Base-by-base conservation (phyloP, 2,113 vertebrate species). In the Anguilla japonica region DNA sequence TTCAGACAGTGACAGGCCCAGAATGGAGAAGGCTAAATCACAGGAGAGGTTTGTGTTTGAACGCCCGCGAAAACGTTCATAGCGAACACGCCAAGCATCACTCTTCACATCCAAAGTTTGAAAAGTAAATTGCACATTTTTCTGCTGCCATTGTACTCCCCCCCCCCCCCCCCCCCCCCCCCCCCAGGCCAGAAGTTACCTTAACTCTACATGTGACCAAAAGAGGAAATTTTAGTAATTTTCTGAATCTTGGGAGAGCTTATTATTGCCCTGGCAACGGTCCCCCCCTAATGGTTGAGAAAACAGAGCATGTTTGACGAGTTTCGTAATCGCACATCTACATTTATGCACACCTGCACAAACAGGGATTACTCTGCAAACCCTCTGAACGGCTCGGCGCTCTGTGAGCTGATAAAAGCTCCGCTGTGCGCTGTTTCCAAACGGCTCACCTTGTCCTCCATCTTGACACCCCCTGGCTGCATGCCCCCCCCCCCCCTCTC, bases 241-340 rank as follows among this genome's bases (percentile, higher is more conserved):
- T 79, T 87, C 93, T 91, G 85, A 89, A 90, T 94, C 92, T 92
- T 90, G 88, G 34, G 90, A 93, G 84, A 91, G 89, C 87, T 67
- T 85, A 79, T 67, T 85, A 79, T 81, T 86, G 56, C 26, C 82
- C 89, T 88, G 63, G 89, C 86, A 87, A 85, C 91, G 90, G 60
- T 86, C 34, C 56, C 34, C 81, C 85, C 60, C 1, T 82, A 92
- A 91, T 87, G 90, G 90, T 90, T 93, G 91, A 91, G 91, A 93
- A 93, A 95, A 94, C 90, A 94, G 87, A 90, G 46, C 88, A 92
- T 75, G 91, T 92, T 85, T 92, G 83, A 89, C 92, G 93, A 93
- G 90, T 93, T 94, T 94, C 92, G 93, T 90, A 93, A 92, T 92
- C 89, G 89, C 90, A 93, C 87, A 89, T 94, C 94, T 81, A 94